phyloP scores from a whole-genome alignment of 2,113 vertebrate genomes.

The Natator depressus region DNA sequence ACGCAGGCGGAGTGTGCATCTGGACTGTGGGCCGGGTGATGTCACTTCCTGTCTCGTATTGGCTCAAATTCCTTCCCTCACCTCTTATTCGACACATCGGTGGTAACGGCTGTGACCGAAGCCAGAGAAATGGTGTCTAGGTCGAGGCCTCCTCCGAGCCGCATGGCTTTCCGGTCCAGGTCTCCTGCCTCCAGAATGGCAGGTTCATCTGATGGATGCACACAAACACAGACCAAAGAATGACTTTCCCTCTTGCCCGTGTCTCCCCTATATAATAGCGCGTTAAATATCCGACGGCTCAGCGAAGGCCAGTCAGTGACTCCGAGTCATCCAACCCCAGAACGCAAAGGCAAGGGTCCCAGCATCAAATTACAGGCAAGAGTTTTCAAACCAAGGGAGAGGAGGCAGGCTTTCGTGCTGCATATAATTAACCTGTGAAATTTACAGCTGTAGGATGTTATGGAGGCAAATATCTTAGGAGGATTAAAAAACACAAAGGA shows the following conservation, averaged over 20 bases:
- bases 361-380: neutral
- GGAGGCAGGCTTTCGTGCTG: fast-evolving
- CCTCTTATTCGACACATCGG: conserved; percentile 98
- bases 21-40: neutral
- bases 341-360: neutral
- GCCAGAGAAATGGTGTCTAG: conserved; percentile 92
- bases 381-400: neutral
- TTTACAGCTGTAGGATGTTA: fast-evolving
- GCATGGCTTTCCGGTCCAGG: conserved; percentile 84
- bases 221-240: neutral
- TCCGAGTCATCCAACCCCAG: neutral
- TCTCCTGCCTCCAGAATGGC: conserved; percentile 94
- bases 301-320: neutral
- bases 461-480: neutral
- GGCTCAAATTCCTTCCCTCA: neutral
- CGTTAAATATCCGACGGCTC: neutral
- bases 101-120: conserved; percentile 96
- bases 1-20: neutral
- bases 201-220: conserved; percentile 84
- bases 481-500: fast-evolving
- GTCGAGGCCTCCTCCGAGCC: conserved; percentile 81
- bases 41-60: fast-evolving
- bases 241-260: neutral
- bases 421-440: neutral
- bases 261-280: neutral